phyloP scores from a whole-genome alignment of 2,113 vertebrate species.

The Orthochromis indermauri region DNA sequence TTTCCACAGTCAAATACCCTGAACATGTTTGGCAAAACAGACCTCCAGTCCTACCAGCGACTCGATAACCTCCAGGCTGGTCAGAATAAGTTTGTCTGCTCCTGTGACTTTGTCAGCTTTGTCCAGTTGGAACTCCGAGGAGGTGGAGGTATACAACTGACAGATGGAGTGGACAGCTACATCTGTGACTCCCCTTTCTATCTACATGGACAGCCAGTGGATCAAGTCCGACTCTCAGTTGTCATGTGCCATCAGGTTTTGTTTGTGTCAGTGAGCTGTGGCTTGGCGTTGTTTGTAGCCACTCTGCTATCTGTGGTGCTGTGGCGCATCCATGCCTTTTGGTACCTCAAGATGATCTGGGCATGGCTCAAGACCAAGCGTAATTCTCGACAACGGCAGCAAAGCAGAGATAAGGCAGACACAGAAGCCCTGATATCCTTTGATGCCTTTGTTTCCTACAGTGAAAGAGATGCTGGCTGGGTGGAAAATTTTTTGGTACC shows the following conservation, averaged over 20 bases:
- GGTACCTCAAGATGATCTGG: conserved; percentile 87
- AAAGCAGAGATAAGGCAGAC: not conserved
- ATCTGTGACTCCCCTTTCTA: conserved; percentile 77
- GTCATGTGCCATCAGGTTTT: conserved; percentile 72
- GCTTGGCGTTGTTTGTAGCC: conserved; percentile 39
- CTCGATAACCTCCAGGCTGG: conserved; percentile 73
- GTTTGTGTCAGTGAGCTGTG: conserved; percentile 65
- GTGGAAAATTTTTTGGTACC: conserved; percentile 81
- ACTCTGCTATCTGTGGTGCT: not conserved
- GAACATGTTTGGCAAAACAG: conserved; percentile 59
- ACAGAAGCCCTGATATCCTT: conserved; percentile 51
- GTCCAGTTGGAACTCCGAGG: not conserved
- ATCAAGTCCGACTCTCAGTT: conserved; percentile 34
- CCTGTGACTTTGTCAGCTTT: conserved; percentile 80
- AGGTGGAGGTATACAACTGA: conserved; percentile 18
- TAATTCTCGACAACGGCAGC: conserved; percentile 51
- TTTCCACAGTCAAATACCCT: conserved; percentile 70
- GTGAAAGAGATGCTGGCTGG: conserved; percentile 82
- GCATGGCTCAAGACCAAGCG: conserved; percentile 85
- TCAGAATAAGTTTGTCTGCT: conserved; percentile 80
- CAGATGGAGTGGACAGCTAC: conserved; percentile 67
- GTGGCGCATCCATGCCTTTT: conserved; percentile 73
- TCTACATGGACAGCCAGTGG: conserved; percentile 59
- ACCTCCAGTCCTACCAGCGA: conserved; percentile 62
- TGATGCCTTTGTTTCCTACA: conserved; percentile 90